Evolutionary conservation across 2,797 vertebrate species (phyloP).

Genomic region (Liparis tanakae): DNA sequence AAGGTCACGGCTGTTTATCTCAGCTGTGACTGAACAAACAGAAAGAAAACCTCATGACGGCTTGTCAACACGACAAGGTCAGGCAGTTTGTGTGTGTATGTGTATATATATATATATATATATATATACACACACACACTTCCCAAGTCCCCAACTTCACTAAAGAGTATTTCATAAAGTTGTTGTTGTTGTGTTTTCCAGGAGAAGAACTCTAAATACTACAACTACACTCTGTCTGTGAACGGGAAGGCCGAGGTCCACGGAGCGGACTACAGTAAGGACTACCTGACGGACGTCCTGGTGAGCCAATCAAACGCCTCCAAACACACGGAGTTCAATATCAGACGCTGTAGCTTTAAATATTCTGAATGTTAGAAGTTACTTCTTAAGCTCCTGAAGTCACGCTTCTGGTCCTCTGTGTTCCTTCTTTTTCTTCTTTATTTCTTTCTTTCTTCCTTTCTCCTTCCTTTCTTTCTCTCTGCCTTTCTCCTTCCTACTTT

Average conservation of each 20-base stretch:
- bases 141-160: no score
- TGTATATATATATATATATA: no score
- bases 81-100: neutral
- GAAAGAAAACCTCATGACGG: slow-evolving; percentile 13
- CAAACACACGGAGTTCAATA: no score
- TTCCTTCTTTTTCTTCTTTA: no score
- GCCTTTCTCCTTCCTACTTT: no score
- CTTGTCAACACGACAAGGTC: slow-evolving; percentile 17
- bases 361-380: no score
- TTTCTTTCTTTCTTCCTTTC: no score
- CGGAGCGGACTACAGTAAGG: slow-evolving; percentile 91
- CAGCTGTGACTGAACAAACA: slow-evolving; percentile 23
- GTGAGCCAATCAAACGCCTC: slow-evolving; percentile 77
- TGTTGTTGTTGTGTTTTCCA: slow-evolving; percentile 58
- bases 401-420: no score
- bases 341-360: no score
- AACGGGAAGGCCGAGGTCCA: slow-evolving; percentile 91
- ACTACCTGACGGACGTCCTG: slow-evolving; percentile 97
- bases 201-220: slow-evolving; percentile 98
- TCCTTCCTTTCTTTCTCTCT: no score
- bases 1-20: slow-evolving; percentile 35
- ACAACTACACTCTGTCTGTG: slow-evolving; percentile 97
- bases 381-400: no score
- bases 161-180: neutral
- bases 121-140: no score